Conservation (phyloP, 2,888 invertebrate genomes). For the Lobophora halterata region DNA sequence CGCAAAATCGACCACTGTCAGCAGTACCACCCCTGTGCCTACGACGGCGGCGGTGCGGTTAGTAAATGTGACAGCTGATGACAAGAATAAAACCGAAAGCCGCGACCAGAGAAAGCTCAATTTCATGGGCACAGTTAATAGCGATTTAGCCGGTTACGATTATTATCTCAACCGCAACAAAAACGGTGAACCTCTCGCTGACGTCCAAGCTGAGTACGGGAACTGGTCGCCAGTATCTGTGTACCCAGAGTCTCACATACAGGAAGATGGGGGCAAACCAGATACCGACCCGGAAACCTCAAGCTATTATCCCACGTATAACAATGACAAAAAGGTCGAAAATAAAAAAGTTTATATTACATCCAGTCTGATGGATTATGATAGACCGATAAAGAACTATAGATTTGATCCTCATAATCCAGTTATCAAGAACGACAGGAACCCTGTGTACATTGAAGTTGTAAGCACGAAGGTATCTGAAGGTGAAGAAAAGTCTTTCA, state of each 20-base stretch:
- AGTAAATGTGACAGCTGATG: slow-evolving; percentile 46
- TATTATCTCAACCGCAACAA: slow-evolving; percentile 71
- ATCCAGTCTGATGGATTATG: slow-evolving; percentile 68
- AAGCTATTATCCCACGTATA: slow-evolving; percentile 72
- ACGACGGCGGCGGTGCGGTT: slow-evolving; percentile 57
- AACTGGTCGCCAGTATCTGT: slow-evolving; percentile 78
- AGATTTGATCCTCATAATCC: slow-evolving; percentile 75
- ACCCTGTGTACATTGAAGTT: slow-evolving; percentile 77
- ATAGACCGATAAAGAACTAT: slow-evolving; percentile 67
- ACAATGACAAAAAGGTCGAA: slow-evolving; percentile 66
- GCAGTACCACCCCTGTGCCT: slow-evolving; percentile 50
- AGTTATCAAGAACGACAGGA: slow-evolving; percentile 77
- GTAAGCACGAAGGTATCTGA: slow-evolving; percentile 75
- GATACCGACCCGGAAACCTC: slow-evolving; percentile 64
- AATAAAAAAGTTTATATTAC: slow-evolving; percentile 75
- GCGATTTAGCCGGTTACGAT: slow-evolving; percentile 72
- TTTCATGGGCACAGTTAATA: slow-evolving; percentile 59
- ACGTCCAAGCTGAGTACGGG: slow-evolving; percentile 74
- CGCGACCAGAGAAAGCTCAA: slow-evolving; percentile 72
- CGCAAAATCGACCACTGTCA: slow-evolving; percentile 62
- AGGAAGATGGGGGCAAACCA: slow-evolving; percentile 66
- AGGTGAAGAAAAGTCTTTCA: slow-evolving; percentile 66
- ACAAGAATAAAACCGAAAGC: slow-evolving; percentile 64
- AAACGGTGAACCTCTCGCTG: slow-evolving; percentile 63
- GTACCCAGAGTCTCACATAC: slow-evolving; percentile 72